These are phyloP conservation scores for Apis cerana DNA, from an alignment of 1,140 invertebrate genomes.

Conservation along the genomic window DNA sequence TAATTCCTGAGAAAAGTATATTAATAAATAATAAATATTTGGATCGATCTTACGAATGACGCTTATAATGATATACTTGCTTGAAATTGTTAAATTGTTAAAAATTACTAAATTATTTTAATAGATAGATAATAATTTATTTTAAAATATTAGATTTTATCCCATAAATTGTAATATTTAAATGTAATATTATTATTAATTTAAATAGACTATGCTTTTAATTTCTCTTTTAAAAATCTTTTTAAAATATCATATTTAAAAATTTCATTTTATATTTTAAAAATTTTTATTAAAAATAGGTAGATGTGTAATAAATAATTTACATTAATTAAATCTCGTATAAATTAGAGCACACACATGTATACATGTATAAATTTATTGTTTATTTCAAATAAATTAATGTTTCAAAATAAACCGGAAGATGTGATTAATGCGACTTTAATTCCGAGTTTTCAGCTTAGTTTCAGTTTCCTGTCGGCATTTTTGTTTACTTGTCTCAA, in stretches of 20 bases:
- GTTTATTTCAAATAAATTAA: background rate
- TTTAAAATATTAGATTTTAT: no score
- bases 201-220: no score
- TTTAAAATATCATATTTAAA: background rate
- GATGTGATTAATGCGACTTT: constrained; percentile 64
- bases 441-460: constrained; percentile 61
- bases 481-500: constrained; percentile 25
- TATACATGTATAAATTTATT: background rate
- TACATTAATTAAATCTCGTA: background rate
- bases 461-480: constrained; percentile 54
- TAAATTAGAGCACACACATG: background rate
- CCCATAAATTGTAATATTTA: no score
- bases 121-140: no score
- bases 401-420: constrained; percentile 49
- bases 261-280: background rate
- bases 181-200: no score
- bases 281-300: background rate
- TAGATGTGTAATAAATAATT: background rate
- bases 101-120: no score
- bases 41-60: no score
- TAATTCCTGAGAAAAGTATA: no score
- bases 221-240: no score
- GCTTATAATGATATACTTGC: no score
- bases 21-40: no score
- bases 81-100: no score